Conservation (phyloP, 2,888 invertebrate species). For the Acronicta aceris region DNA sequence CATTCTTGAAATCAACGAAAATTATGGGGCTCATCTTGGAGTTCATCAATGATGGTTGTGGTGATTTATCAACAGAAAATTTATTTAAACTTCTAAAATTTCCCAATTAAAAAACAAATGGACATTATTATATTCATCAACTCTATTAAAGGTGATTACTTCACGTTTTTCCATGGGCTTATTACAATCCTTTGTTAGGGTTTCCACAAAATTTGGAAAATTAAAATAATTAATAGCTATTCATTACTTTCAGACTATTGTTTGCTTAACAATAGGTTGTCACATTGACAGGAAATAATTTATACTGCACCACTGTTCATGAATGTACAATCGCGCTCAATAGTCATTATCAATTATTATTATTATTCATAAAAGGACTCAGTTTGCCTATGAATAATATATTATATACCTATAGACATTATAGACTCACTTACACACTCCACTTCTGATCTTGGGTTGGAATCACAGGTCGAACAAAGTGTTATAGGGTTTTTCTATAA, state of each 20-base stretch:
- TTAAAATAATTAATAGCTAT: slow-evolving; percentile 63
- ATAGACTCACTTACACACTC: too few species aligned
- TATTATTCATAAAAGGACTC: slow-evolving; percentile 31
- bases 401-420: neutral
- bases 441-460: too few species aligned
- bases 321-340: slow-evolving; percentile 51
- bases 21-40: too few species aligned
- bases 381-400: slow-evolving; percentile 16
- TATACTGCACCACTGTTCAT: slow-evolving; percentile 61
- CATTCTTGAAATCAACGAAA: too few species aligned
- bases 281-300: slow-evolving; percentile 64
- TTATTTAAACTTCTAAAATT: too few species aligned
- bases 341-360: slow-evolving; percentile 39
- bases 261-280: slow-evolving; percentile 60
- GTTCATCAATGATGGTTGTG: too few species aligned
- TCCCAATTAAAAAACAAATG: slow-evolving; percentile 7
- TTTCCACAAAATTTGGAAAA: slow-evolving; percentile 23
- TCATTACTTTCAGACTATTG: slow-evolving; percentile 61
- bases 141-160: neutral
- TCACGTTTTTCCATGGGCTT: slow-evolving; percentile 14
- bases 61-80: too few species aligned
- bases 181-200: slow-evolving; percentile 23
- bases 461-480: too few species aligned
- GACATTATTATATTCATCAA: neutral
- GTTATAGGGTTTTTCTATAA: too few species aligned